Percentiles rank a stretch among this genome's conserved stretches.
phyloP scores from a whole-genome alignment of 2,113 vertebrate genomes.

The Leptodactylus fuscus region DNA sequence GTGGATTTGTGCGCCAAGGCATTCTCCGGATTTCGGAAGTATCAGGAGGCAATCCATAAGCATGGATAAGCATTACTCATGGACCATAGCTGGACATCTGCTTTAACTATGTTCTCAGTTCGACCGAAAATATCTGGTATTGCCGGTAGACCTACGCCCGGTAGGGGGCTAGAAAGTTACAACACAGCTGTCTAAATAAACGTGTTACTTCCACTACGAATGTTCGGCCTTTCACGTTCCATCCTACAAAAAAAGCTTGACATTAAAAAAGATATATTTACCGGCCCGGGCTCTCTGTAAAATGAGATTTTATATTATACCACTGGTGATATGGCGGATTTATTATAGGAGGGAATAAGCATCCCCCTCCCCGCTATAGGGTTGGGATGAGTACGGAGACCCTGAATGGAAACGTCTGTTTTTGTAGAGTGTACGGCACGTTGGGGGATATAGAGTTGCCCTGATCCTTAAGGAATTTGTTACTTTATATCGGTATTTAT shows the following conservation, averaged over 20 bases:
- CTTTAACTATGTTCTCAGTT: not conserved
- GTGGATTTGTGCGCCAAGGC: too few species aligned
- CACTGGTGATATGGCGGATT: slow-evolving; percentile 43
- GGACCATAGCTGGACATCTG: not conserved
- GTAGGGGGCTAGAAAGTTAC: slow-evolving; percentile 25
- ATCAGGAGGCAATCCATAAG: too few species aligned
- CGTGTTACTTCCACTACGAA: slow-evolving; percentile 42
- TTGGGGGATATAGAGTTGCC: slow-evolving; percentile 50
- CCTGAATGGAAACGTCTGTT: slow-evolving; percentile 38
- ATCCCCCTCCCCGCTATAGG: not conserved
- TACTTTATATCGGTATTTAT: slow-evolving; percentile 24
- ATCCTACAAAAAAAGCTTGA: not conserved
- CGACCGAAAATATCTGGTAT: not conserved
- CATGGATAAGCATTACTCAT: too few species aligned
- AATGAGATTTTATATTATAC: slow-evolving; percentile 54
- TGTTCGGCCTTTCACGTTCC: not conserved
- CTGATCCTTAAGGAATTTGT: not conserved
- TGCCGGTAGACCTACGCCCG: not conserved
- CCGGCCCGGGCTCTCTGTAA: slow-evolving; percentile 26
- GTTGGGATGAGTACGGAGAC: slow-evolving; percentile 28
- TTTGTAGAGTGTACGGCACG: slow-evolving; percentile 31
- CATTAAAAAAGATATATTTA: slow-evolving; percentile 46
- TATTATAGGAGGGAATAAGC: slow-evolving; percentile 24
- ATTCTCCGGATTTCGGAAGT: too few species aligned
- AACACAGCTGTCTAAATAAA: slow-evolving; percentile 49